phyloP scores from a whole-genome alignment of 2,888 invertebrate genomes.

The Drosophila falleni region DNA sequence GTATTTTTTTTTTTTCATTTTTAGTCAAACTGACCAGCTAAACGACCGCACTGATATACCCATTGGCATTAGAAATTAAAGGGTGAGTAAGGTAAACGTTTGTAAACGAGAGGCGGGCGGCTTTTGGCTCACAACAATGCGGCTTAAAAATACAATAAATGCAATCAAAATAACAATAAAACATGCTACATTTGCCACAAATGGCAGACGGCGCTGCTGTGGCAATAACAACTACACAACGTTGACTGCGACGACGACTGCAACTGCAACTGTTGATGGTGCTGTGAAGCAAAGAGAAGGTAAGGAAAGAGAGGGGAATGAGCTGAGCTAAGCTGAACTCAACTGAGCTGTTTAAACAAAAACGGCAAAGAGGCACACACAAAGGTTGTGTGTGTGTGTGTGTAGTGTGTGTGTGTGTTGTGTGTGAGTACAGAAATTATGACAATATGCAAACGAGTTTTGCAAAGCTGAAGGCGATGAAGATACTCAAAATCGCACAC shows the following conservation, averaged over 20 bases:
- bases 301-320: constrained; percentile 24
- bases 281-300: constrained; percentile 14
- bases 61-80: background rate
- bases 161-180: constrained; percentile 84
- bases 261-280: constrained; percentile 3
- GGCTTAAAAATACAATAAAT: constrained; percentile 82
- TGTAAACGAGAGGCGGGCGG: constrained; percentile 35
- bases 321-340: constrained; percentile 44
- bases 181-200: constrained; percentile 81
- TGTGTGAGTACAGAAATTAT: constrained; percentile 73
- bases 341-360: constrained; percentile 69
- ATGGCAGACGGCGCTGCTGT: constrained; percentile 57
- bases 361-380: constrained; percentile 40
- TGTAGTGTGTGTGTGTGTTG: constrained; percentile 35
- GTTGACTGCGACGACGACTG: constrained; percentile 11
- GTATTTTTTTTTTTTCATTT: background rate
- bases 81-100: constrained; percentile 8
- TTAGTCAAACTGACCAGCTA: background rate
- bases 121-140: constrained; percentile 72
- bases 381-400: constrained; percentile 9
- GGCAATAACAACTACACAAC: constrained; percentile 46
- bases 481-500: constrained; percentile 65
- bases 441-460: constrained; percentile 82
- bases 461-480: constrained; percentile 54
- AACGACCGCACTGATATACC: constrained; percentile 3